phyloP scores from a whole-genome alignment of 2,113 vertebrate genomes.

The Cathartes aura region DNA sequence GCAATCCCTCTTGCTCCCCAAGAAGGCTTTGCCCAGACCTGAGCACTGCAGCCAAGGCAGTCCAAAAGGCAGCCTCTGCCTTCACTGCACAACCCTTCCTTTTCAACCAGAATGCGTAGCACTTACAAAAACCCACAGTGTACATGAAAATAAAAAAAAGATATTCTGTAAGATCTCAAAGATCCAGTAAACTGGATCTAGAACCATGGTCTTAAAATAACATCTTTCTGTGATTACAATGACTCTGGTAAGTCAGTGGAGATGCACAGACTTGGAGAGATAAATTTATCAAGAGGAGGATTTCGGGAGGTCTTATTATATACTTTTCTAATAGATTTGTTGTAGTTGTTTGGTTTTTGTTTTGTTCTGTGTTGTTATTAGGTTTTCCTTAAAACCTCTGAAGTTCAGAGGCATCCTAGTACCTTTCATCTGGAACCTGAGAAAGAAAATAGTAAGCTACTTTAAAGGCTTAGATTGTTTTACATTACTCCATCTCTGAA shows the following conservation, averaged over 20 bases:
- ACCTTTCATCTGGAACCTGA: not conserved
- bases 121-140: not conserved
- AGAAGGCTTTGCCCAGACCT: not conserved
- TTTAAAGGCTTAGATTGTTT: not conserved
- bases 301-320: not conserved
- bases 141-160: not conserved
- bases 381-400: not conserved
- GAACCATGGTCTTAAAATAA: not conserved
- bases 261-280: not conserved
- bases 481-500: not conserved
- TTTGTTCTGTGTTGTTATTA: not conserved
- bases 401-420: not conserved
- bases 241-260: not conserved
- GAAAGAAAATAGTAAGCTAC: not conserved
- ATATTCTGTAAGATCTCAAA: not conserved
- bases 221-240: not conserved
- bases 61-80: not conserved
- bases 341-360: not conserved
- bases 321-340: not conserved
- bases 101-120: not conserved
- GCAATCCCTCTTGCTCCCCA: rapidly evolving
- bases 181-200: not conserved
- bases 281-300: not conserved
- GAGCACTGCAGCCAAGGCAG: not conserved
- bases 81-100: not conserved